Evolutionary conservation across 2,797 vertebrate genomes (phyloP).

Genomic region (Aldrovandia affinis): DNA sequence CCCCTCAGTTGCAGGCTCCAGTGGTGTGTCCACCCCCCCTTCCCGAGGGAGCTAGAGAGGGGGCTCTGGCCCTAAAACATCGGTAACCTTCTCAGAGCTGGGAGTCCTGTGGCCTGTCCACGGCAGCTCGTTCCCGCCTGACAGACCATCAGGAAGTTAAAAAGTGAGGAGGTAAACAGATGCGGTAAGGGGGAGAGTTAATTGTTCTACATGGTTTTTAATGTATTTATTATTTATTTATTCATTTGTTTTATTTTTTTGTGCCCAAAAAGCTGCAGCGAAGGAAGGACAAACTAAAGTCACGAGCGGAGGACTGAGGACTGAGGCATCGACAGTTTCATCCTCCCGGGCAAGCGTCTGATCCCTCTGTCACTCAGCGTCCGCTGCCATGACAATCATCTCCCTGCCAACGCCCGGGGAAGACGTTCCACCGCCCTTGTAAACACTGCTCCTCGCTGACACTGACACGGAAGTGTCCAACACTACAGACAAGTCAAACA

Average conservation of each 20-base stretch:
- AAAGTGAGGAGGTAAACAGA: too few relatives aligned
- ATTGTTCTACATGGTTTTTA: too few relatives aligned
- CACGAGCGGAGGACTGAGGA: too few relatives aligned
- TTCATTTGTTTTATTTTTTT: conserved; percentile 32
- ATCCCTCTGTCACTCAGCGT: conserved; percentile 82
- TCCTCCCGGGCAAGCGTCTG: conserved; percentile 73
- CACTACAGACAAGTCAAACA: too few relatives aligned
- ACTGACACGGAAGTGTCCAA: too few relatives aligned
- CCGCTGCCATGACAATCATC: conserved; percentile 79
- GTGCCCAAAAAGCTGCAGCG: conserved; percentile 63
- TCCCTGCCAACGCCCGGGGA: conserved; percentile 68
- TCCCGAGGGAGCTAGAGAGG: conserved; percentile 56
- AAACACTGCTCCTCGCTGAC: conserved; percentile 70
- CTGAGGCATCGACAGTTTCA: conserved; percentile 72
- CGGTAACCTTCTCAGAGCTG: conserved; percentile 47
- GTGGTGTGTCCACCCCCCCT: conserved; percentile 48
- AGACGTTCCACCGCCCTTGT: conserved; percentile 76
- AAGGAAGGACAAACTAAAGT: conserved; percentile 84
- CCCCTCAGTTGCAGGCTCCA: conserved; percentile 48
- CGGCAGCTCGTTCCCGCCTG: too few relatives aligned
- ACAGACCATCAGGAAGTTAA: too few relatives aligned
- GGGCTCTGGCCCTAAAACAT: conserved; percentile 50
- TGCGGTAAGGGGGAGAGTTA: too few relatives aligned
- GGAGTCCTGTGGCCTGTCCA: conserved; percentile 51
- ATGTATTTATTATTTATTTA: too few relatives aligned